These are phyloP conservation scores for Halcyon malimbica DNA, from an alignment of 2,113 vertebrate species.

Conservation along the genomic window DNA sequence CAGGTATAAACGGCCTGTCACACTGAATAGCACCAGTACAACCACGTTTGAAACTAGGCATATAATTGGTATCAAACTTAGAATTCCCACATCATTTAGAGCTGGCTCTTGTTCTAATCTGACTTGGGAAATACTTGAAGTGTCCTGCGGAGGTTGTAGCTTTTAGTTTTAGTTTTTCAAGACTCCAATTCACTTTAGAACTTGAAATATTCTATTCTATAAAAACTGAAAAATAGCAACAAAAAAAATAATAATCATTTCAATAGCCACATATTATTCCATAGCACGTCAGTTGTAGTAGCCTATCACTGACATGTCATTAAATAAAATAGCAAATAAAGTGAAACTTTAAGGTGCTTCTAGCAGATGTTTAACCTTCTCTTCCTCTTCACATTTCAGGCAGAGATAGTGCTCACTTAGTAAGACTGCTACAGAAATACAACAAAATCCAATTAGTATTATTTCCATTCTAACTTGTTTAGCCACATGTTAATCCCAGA, in stretches of 20 bases:
- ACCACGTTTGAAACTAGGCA: neutral
- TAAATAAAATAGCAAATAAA: neutral
- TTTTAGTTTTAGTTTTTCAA: neutral
- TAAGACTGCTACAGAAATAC: neutral
- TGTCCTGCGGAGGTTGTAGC: neutral
- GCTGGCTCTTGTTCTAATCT: neutral
- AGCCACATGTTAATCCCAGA: neutral
- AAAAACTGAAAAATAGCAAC: neutral
- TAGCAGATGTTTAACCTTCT: neutral
- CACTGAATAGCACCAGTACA: neutral
- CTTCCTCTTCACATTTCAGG: neutral
- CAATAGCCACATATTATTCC: neutral
- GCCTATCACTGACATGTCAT: accelerated
- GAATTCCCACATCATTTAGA: neutral
- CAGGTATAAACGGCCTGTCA: neutral
- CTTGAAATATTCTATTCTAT: neutral
- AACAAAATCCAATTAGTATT: neutral
- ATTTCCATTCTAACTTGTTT: neutral
- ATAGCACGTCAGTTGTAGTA: neutral
- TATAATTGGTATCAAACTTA: neutral
- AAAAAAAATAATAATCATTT: neutral
- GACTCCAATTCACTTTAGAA: neutral
- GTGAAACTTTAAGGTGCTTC: neutral
- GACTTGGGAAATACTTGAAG: neutral
- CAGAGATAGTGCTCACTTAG: neutral